These are phyloP conservation scores for Cladopsammia gracilis DNA, from an alignment of 64 coral and sea anemone genomes.

Conservation along the genomic window DNA sequence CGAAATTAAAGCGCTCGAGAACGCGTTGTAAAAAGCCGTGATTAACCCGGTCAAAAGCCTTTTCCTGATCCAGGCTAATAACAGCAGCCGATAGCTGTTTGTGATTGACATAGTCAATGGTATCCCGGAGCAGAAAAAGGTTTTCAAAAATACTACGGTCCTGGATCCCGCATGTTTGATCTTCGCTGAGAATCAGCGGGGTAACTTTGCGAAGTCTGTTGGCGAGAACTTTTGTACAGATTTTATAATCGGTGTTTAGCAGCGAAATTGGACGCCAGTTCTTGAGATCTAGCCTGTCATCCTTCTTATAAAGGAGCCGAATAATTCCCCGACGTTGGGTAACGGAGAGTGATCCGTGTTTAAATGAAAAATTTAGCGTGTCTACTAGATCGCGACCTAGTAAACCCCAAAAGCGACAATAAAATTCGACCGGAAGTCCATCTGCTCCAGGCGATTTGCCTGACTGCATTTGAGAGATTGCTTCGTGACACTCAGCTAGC, in stretches of 20 bases:
- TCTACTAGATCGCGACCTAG: background rate
- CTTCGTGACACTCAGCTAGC: background rate
- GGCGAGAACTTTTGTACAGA: background rate
- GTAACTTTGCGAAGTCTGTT: background rate
- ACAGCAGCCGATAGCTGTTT: too few species aligned
- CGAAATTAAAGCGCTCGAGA: too few species aligned
- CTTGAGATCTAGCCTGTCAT: background rate
- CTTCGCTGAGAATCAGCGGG: background rate
- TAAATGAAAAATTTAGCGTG: too few species aligned
- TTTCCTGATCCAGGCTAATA: too few species aligned
- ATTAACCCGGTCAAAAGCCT: too few species aligned
- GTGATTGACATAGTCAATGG: too few species aligned
- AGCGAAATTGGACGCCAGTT: slow-evolving; percentile 15
- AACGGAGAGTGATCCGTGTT: background rate
- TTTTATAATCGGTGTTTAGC: background rate
- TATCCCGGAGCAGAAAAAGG: background rate
- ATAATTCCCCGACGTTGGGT: background rate
- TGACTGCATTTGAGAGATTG: background rate
- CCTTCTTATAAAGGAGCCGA: background rate
- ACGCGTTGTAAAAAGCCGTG: too few species aligned
- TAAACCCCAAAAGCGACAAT: slow-evolving; percentile 2
- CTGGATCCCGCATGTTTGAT: background rate
- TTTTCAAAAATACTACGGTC: slow-evolving; percentile 12
- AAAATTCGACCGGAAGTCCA: slow-evolving; percentile 45
- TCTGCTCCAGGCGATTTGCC: slow-evolving; percentile 18